phyloP scores from a whole-genome alignment of 2,888 invertebrate genomes.

The Andrena fulva region DNA sequence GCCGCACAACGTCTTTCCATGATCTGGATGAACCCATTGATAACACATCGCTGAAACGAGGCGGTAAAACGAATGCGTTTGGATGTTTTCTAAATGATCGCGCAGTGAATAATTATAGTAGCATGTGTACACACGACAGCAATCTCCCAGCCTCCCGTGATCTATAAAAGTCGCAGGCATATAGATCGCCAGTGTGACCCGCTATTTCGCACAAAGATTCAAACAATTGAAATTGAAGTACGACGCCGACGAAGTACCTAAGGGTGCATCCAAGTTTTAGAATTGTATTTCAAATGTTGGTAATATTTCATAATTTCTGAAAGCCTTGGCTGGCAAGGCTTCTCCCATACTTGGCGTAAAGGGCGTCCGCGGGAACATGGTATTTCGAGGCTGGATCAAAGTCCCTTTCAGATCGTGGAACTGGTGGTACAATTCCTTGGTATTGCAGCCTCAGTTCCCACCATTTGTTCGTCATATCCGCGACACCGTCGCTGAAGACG shows the following conservation, averaged over 20 bases:
- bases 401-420: slow-evolving; percentile 89
- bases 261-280: slow-evolving; percentile 75
- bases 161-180: slow-evolving; percentile 93
- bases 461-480: slow-evolving; percentile 90
- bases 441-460: slow-evolving; percentile 91
- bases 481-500: slow-evolving; percentile 90
- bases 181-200: slow-evolving; percentile 90
- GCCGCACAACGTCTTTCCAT: slow-evolving; percentile 90
- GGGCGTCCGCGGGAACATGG: slow-evolving; percentile 91
- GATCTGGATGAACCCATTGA: slow-evolving; percentile 89
- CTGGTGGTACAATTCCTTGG: slow-evolving; percentile 91
- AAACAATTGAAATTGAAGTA: slow-evolving; percentile 94
- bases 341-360: slow-evolving; percentile 84
- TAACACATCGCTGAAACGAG: slow-evolving; percentile 88
- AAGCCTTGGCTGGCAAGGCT: background rate
- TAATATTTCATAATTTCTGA: background rate
- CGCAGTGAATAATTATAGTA: background rate
- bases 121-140: slow-evolving; percentile 87
- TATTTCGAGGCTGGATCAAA: slow-evolving; percentile 94
- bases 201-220: slow-evolving; percentile 91
- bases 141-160: slow-evolving; percentile 92
- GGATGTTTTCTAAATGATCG: background rate
- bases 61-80: background rate
- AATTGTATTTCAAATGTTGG: background rate
- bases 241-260: slow-evolving; percentile 93